These are phyloP conservation scores for Eristalis tenax DNA, from an alignment of 2,888 invertebrate genomes.

Conservation along the genomic window DNA sequence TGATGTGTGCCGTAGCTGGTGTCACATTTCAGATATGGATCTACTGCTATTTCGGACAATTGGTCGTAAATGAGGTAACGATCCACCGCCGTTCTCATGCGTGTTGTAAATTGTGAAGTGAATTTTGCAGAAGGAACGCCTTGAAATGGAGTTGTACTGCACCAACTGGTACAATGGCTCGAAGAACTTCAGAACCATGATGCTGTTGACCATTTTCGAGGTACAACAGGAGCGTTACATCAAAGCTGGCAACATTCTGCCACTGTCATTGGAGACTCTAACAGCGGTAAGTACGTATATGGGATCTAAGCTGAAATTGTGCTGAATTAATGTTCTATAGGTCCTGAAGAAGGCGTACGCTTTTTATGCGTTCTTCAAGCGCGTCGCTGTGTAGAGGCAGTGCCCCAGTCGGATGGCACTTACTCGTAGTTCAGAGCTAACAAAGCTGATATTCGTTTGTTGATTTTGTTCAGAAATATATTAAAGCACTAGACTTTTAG, in stretches of 20 bases:
- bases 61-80: constrained; percentile 15
- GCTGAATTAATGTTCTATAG: not conserved
- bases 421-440: too few relatives aligned
- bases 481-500: too few relatives aligned
- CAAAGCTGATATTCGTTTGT: too few relatives aligned
- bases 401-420: too few relatives aligned
- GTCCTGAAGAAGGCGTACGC: constrained; percentile 40
- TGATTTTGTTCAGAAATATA: too few relatives aligned
- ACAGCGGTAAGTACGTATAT: constrained; percentile 19
- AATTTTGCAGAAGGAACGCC: constrained; percentile 13
- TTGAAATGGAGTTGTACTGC: constrained; percentile 29
- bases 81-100: too few relatives aligned
- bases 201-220: constrained; percentile 27
- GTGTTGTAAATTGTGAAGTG: not conserved
- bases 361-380: constrained; percentile 36
- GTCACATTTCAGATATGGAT: constrained; percentile 27
- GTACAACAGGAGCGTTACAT: constrained; percentile 33
- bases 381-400: not conserved
- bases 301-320: not conserved
- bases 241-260: constrained; percentile 35
- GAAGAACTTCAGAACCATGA: constrained; percentile 20
- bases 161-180: constrained; percentile 40
- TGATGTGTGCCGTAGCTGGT: not conserved
- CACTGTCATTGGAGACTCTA: constrained; percentile 43
- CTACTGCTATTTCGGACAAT: constrained; percentile 35